These are phyloP conservation scores for Adrianichthys oophorus DNA, from an alignment of 2,797 vertebrate genomes.

Conservation along the genomic window DNA sequence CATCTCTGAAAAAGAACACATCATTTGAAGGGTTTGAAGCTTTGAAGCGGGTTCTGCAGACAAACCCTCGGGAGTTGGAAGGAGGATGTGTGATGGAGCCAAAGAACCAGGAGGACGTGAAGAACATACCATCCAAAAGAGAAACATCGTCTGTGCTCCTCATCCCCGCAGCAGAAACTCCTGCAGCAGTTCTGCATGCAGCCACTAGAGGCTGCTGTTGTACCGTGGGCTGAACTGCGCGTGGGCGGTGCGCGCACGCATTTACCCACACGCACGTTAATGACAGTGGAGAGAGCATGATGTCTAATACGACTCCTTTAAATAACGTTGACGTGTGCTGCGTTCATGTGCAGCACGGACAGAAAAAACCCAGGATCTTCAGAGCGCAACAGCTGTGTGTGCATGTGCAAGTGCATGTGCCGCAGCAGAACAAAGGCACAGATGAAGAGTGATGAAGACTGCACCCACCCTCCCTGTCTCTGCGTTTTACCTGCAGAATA, in stretches of 20 bases:
- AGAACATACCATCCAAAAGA: background rate
- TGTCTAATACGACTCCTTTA: conserved; percentile 77
- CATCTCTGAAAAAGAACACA: too few relatives aligned
- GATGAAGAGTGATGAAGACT: too few relatives aligned
- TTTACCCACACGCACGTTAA: conserved; percentile 70
- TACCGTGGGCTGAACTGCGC: conserved; percentile 30
- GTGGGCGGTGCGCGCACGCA: conserved; percentile 50
- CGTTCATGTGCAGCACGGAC: background rate
- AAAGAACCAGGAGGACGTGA: too few relatives aligned
- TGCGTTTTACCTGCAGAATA: too few relatives aligned
- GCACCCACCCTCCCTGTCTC: too few relatives aligned
- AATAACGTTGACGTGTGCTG: conserved; percentile 60
- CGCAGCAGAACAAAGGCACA: too few relatives aligned
- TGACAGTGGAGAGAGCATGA: conserved; percentile 74
- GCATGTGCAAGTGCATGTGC: background rate
- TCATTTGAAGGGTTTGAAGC: too few relatives aligned
- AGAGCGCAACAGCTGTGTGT: background rate
- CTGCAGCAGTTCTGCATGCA: background rate
- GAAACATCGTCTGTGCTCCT: background rate
- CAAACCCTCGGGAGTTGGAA: too few relatives aligned
- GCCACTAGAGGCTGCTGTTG: conserved; percentile 72
- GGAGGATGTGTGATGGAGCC: too few relatives aligned
- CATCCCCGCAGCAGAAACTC: too few relatives aligned
- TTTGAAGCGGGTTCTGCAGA: too few relatives aligned
- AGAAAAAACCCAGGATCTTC: background rate